Evolutionary conservation across 2,113 vertebrate genomes (phyloP).

Genomic region (Poecile atricapillus): DNA sequence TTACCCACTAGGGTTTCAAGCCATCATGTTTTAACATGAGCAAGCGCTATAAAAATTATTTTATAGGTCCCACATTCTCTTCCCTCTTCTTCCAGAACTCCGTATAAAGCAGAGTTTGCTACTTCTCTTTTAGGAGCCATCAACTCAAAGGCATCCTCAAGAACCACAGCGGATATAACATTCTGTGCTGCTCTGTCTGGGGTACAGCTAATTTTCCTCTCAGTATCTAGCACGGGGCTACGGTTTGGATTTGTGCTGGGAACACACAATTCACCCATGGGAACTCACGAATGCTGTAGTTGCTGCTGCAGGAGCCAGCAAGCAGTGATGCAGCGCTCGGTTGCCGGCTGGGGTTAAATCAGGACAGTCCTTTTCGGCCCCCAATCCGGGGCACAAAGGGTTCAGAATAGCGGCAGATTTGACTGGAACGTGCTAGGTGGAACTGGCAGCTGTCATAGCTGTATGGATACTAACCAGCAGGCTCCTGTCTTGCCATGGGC

Average conservation of each 20-base stretch:
- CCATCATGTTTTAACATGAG: fast-evolving
- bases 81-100: background rate
- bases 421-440: background rate
- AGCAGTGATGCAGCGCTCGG: background rate
- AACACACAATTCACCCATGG: background rate
- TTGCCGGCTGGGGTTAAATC: background rate
- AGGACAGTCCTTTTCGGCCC: background rate
- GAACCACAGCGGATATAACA: background rate
- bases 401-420: background rate
- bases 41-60: background rate
- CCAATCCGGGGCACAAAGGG: background rate
- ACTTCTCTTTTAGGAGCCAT: background rate
- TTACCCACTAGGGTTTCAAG: background rate
- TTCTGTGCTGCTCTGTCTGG: background rate
- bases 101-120: background rate
- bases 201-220: background rate
- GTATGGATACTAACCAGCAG: background rate
- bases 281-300: background rate
- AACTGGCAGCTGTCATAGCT: background rate
- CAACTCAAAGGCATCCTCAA: background rate
- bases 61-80: background rate
- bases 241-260: background rate
- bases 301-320: background rate
- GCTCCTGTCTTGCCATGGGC: background rate
- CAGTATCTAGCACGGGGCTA: background rate